These are phyloP conservation scores for Beroe forskalii DNA, from an alignment of 37 sponge, comb jelly and placozoan species.

Conservation along the genomic window DNA sequence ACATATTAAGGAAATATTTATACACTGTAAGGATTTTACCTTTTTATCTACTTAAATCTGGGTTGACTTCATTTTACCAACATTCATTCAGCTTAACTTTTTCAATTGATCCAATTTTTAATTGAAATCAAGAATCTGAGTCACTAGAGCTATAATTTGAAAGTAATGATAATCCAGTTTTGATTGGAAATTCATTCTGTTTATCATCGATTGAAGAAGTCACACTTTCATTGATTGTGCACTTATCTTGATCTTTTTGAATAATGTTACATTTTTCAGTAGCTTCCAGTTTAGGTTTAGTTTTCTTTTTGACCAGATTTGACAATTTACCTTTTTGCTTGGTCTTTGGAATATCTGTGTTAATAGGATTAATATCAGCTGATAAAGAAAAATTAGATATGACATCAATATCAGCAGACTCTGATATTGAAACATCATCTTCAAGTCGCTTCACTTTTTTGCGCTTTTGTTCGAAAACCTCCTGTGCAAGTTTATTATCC, in stretches of 20 bases:
- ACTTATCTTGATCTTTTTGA: too few species aligned
- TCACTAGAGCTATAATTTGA: constrained; percentile 36
- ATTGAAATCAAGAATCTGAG: too few species aligned
- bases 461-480: constrained; percentile 68
- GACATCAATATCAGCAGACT: constrained; percentile 8
- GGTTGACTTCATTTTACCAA: too few species aligned
- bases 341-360: not conserved
- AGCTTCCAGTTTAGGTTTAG: too few species aligned
- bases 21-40: too few species aligned
- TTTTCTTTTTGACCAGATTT: constrained; percentile 33
- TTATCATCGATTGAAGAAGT: too few species aligned
- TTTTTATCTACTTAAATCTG: too few species aligned
- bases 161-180: not conserved
- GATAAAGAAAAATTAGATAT: constrained; percentile 43
- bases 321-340: not conserved
- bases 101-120: too few species aligned
- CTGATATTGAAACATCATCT: constrained; percentile 67
- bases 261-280: too few species aligned
- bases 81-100: too few species aligned
- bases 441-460: constrained; percentile 66
- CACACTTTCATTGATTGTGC: too few species aligned
- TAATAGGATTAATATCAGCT: not conserved
- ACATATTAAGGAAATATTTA: too few species aligned
- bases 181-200: not conserved
- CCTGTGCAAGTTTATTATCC: constrained; percentile 69